Percentiles rank a stretch among this genome's conserved stretches.
Evolutionary conservation across 2,888 invertebrate genomes (phyloP).

Genomic region (Palloptera scutellata): DNA sequence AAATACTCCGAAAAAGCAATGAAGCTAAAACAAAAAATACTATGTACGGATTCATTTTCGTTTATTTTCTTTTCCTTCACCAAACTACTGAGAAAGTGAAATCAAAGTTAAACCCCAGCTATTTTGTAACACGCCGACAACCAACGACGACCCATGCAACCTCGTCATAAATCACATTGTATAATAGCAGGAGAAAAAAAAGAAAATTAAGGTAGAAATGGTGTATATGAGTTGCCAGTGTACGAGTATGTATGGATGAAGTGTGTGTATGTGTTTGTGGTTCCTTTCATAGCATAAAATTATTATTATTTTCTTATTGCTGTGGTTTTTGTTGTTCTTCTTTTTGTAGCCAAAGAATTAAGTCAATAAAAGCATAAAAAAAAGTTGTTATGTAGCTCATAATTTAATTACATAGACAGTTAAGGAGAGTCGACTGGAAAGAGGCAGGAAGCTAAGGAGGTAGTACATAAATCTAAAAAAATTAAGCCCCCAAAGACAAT

Average conservation of each 20-base stretch:
- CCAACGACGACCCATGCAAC: no score
- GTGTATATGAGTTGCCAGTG: no score
- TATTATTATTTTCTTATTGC: background rate
- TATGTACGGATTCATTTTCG: background rate
- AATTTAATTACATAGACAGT: slow-evolving; percentile 19
- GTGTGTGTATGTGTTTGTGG: background rate
- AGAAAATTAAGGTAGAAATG: background rate
- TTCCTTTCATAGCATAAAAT: background rate
- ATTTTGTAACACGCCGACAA: background rate
- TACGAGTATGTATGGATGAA: background rate
- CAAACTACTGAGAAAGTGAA: background rate
- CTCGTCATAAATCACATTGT: slow-evolving; percentile 16
- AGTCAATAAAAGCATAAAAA: slow-evolving; percentile 17
- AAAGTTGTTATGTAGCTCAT: slow-evolving; percentile 14
- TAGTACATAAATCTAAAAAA: slow-evolving; percentile 2
- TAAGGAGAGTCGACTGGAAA: no score
- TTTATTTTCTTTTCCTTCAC: background rate
- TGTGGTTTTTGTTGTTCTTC: background rate
- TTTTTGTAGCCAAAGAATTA: slow-evolving; percentile 2
- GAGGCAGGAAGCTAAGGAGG: background rate
- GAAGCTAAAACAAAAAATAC: background rate
- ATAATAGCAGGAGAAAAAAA: slow-evolving; percentile 6
- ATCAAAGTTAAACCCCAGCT: slow-evolving; percentile 5
- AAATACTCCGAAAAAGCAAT: background rate
- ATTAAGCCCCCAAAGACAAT: background rate